Percentiles rank a stretch among this genome's conserved stretches.
These are phyloP conservation scores for Embidobia sp. DNA, from an alignment of 2,888 invertebrate genomes.

Conservation along the genomic window DNA sequence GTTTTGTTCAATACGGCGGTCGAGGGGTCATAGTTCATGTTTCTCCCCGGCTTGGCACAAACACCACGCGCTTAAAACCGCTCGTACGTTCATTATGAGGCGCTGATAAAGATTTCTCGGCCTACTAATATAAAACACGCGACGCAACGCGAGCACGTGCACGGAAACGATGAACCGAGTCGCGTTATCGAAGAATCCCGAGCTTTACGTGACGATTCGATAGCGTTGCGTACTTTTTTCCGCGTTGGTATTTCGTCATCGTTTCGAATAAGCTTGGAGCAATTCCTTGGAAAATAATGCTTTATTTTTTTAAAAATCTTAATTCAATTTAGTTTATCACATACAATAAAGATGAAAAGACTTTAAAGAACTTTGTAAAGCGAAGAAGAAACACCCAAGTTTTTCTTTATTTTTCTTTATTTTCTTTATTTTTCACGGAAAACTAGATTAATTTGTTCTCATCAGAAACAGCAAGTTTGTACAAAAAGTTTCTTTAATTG, in stretches of 20 bases:
- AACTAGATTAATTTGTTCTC: too few relatives aligned
- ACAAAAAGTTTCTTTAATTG: too few relatives aligned
- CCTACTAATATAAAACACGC: slow-evolving; percentile 64
- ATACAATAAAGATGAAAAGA: too few relatives aligned
- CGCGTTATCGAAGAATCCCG: slow-evolving; percentile 61
- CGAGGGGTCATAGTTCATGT: slow-evolving; percentile 71
- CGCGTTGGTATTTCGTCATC: background rate
- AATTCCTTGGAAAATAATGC: too few relatives aligned
- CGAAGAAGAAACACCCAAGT: too few relatives aligned
- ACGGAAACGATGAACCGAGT: slow-evolving; percentile 56
- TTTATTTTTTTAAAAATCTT: too few relatives aligned
- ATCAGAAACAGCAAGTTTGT: too few relatives aligned
- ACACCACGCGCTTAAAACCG: slow-evolving; percentile 62
- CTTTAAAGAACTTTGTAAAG: too few relatives aligned
- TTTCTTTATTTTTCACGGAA: too few relatives aligned
- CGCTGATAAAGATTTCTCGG: slow-evolving; percentile 73
- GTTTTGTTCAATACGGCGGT: slow-evolving; percentile 60
- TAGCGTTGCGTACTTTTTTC: slow-evolving; percentile 25
- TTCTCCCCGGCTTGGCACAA: slow-evolving; percentile 67
- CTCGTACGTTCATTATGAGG: slow-evolving; percentile 61
- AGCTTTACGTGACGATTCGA: slow-evolving; percentile 60
- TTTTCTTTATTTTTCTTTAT: too few relatives aligned
- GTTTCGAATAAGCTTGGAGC: background rate
- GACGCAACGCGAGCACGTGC: slow-evolving; percentile 57
- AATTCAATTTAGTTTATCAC: too few relatives aligned